These are phyloP conservation scores for Nephotettix cincticeps DNA, from an alignment of 1,140 invertebrate species.

Conservation along the genomic window DNA sequence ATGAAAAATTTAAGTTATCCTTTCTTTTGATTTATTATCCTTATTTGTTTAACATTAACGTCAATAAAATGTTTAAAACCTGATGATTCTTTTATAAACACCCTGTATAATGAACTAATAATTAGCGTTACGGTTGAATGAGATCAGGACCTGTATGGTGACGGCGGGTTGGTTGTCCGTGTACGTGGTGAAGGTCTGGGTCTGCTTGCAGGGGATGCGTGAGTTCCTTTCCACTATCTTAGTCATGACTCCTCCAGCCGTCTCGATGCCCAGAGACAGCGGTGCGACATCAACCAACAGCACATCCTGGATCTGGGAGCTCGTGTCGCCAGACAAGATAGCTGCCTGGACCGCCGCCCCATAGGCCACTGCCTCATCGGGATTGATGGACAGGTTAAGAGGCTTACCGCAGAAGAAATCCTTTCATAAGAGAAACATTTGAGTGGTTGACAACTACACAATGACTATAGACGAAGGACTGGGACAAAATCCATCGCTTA, in stretches of 20 bases:
- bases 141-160: constrained; percentile 67
- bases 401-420: constrained; percentile 64
- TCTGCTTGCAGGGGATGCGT: constrained; percentile 62
- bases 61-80: no score
- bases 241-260: constrained; percentile 55
- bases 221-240: constrained; percentile 63
- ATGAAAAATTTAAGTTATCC: no score
- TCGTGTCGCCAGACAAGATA: constrained; percentile 64
- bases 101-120: no score
- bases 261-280: constrained; percentile 46
- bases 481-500: no score
- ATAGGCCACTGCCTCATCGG: constrained; percentile 75
- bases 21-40: no score
- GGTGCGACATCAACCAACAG: constrained; percentile 56
- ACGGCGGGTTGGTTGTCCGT: constrained; percentile 70
- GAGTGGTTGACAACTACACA: no score
- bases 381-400: constrained; percentile 72
- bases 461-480: no score
- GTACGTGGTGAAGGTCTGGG: constrained; percentile 63
- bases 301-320: constrained; percentile 53
- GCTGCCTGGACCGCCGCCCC: constrained; percentile 77
- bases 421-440: constrained; percentile 50
- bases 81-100: no score
- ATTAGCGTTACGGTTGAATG: no score
- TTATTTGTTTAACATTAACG: no score